Percentiles rank a stretch among this genome's conserved stretches.
phyloP scores from a whole-genome alignment of 2,113 vertebrate genomes.

The Orycteropus afer region DNA sequence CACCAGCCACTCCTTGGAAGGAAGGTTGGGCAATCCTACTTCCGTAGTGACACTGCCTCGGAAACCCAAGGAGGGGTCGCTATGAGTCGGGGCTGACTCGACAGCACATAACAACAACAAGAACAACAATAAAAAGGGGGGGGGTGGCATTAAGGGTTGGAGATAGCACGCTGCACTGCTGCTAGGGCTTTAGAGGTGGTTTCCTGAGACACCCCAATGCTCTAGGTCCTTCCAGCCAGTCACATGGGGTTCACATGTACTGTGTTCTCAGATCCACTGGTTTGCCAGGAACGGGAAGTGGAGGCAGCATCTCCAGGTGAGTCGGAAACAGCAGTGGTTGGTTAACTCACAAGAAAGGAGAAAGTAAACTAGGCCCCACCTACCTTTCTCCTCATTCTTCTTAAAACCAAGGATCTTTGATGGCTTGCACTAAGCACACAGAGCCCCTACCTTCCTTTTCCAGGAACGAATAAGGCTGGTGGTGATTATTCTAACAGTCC shows the following conservation, averaged over 20 bases:
- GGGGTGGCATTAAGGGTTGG: not conserved
- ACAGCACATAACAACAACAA: too few species aligned
- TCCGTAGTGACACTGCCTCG: too few species aligned
- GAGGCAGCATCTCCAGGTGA: not conserved
- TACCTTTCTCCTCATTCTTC: not conserved
- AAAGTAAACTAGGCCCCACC: not conserved
- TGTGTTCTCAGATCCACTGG: not conserved
- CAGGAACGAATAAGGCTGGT: not conserved
- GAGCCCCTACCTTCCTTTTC: not conserved
- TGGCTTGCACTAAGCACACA: not conserved
- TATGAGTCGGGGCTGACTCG: too few species aligned
- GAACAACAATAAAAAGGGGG: too few species aligned
- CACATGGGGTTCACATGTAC: not conserved
- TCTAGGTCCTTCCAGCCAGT: not conserved
- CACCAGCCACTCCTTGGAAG: too few species aligned
- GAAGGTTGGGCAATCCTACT: too few species aligned
- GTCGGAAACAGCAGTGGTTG: not conserved
- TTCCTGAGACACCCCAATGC: conserved; percentile 72
- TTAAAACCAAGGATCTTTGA: too few species aligned
- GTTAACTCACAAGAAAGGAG: not conserved
- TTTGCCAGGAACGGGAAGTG: conserved; percentile 49
- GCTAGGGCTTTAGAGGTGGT: conserved; percentile 73
- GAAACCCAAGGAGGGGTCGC: too few species aligned
- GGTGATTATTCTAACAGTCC: not conserved
- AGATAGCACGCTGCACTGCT: conserved; percentile 63